phyloP scores from a whole-genome alignment of 2,888 invertebrate species.

The Schizaphis graminum region DNA sequence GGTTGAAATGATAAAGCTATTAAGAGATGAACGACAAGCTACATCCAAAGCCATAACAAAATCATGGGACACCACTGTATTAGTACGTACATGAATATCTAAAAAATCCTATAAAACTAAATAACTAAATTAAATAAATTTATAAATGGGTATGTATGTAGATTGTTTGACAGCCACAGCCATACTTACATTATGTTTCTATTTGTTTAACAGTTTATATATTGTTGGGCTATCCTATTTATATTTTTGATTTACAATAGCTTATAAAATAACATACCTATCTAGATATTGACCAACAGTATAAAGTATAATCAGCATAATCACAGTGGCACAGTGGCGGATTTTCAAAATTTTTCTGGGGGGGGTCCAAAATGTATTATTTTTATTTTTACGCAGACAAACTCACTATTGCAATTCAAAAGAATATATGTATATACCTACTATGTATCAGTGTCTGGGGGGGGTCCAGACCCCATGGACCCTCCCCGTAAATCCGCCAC shows the following conservation, averaged over 20 bases:
- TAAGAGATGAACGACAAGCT: slow-evolving; percentile 27
- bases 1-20: neutral
- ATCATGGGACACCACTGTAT: slow-evolving; percentile 22
- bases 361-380: no score
- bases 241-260: neutral
- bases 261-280: neutral
- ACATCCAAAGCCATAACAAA: neutral
- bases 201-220: neutral
- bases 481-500: no score
- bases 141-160: no score
- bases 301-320: neutral
- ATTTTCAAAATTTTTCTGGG: no score
- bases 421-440: no score
- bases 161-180: no score
- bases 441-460: no score
- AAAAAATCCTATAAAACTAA: neutral
- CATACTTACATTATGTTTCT: neutral
- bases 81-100: slow-evolving; percentile 1
- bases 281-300: neutral
- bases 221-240: neutral
- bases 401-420: no score
- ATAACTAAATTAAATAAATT: no score
- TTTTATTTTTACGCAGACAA: no score
- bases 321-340: no score
- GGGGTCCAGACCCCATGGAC: no score